A percentile compares a stretch with the other conserved stretches of the same genome.
Conservation (phyloP, 2,888 invertebrate genomes). For the Itoplectis maculator region DNA sequence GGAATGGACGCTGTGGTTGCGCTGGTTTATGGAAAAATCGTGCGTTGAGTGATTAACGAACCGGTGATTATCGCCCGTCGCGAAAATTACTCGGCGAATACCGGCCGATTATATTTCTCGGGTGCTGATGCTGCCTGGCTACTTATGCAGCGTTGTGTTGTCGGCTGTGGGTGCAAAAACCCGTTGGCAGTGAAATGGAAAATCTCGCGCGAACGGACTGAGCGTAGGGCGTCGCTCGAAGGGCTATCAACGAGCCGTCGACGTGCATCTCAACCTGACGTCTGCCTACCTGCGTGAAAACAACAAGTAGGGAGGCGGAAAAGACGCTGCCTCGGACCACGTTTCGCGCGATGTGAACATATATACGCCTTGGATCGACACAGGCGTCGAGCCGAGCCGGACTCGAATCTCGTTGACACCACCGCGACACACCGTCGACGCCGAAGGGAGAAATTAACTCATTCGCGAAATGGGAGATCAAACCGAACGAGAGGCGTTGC, state of each 20-base stretch:
- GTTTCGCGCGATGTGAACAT: constrained; percentile 2
- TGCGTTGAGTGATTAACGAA: constrained; percentile 46
- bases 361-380: constrained; percentile 8
- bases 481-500: constrained; percentile 18
- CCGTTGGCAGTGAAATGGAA: constrained; percentile 38
- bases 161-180: constrained; percentile 15
- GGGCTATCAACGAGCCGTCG: constrained; percentile 26
- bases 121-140: neutral
- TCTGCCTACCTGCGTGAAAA: neutral
- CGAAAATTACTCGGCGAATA: neutral
- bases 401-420: constrained; percentile 58
- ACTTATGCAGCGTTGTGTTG: neutral
- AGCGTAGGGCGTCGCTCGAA: constrained; percentile 12
- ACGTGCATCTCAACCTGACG: neutral
- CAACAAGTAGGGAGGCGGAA: neutral
- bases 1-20: constrained; percentile 19
- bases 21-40: constrained; percentile 31
- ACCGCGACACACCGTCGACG: neutral
- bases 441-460: constrained; percentile 33
- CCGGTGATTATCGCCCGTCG: constrained; percentile 38
- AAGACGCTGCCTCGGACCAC: constrained; percentile 3
- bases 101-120: constrained; percentile 8
- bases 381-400: constrained; percentile 55
- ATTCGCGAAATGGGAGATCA: constrained; percentile 20
- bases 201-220: neutral